These are phyloP conservation scores for Drosophila rubida DNA, from an alignment of 2,888 invertebrate genomes.

Conservation along the genomic window DNA sequence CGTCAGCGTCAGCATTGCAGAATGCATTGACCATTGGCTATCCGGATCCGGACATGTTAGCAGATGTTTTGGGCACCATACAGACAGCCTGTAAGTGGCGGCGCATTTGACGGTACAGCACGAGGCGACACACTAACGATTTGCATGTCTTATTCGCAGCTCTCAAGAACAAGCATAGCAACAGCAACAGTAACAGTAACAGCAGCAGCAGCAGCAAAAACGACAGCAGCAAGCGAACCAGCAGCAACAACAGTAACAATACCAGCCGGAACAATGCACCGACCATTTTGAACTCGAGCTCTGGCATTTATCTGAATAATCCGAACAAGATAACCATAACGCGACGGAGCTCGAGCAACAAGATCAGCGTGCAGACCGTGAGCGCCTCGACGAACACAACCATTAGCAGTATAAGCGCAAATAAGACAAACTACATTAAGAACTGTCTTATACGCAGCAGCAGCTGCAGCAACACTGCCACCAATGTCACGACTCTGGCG, in stretches of 20 bases:
- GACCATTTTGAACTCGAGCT: slow-evolving; percentile 45
- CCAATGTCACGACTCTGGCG: slow-evolving; percentile 81
- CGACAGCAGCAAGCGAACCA: slow-evolving; percentile 22
- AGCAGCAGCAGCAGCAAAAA: slow-evolving; percentile 17
- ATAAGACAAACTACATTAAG: slow-evolving; percentile 79
- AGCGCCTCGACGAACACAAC: slow-evolving; percentile 62
- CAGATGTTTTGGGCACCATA: slow-evolving; percentile 89
- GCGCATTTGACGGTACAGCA: neutral
- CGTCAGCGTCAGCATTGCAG: slow-evolving; percentile 84
- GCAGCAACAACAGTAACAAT: slow-evolving; percentile 35
- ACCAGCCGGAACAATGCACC: slow-evolving; percentile 38
- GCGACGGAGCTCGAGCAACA: slow-evolving; percentile 61
- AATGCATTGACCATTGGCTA: slow-evolving; percentile 89
- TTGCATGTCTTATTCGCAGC: slow-evolving; percentile 51
- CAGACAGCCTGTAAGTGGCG: slow-evolving; percentile 86
- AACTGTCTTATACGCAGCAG: slow-evolving; percentile 82
- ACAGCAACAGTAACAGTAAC: slow-evolving; percentile 3
- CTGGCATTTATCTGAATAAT: slow-evolving; percentile 49
- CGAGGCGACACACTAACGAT: neutral
- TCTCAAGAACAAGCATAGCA: slow-evolving; percentile 66
- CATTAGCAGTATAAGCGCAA: slow-evolving; percentile 49
- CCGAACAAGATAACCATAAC: slow-evolving; percentile 73
- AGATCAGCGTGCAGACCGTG: slow-evolving; percentile 62
- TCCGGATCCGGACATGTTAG: slow-evolving; percentile 90
- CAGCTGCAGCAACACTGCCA: slow-evolving; percentile 82